Base-by-base conservation (phyloP, 2,797 vertebrate species). In the Chrosomus eos region DNA sequence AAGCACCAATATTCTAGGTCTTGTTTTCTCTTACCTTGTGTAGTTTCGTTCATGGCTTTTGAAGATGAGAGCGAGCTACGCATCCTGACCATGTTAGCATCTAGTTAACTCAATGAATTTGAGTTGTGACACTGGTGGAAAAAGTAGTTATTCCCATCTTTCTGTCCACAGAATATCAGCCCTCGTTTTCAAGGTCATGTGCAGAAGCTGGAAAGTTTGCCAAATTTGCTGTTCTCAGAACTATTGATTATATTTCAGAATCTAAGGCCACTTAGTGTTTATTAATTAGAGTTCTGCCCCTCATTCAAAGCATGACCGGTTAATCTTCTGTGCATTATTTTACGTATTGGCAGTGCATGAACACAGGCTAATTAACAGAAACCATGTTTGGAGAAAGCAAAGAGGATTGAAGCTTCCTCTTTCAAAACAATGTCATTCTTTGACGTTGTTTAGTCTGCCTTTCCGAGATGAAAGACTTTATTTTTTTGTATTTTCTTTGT, bases 241-340 rank as follows among this genome's bases (percentile, higher is more conserved):
- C 53, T 68, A 83, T 84, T 67, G 76, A 80, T 83, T 74, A 62
- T 80, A 74, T 60, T 86, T 33, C 19, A 72, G 66, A 53, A 76
- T 70, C 21, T 36, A 33, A 19, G 48, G 66, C 13, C 7, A 3
- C 48, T 86, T 79, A 83, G 48, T 7, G 9, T 55, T 74, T 83
- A 79, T 80, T 80, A 75, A 84, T 87, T 84, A 75, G 68, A 83
- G 67, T 23, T 43, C 53, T 71, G 38, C 8, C 36, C 38, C 60
- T 75, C 71, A 55, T 80, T 84, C 84, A 36, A 80, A 73, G 77
- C 77, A 53, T 64, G 45, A 67, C 60, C 58, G 81, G 58, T 64
- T 80, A 84, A 84, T 68, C 81, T 45, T 55, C 16, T n/a, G 23
- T 82, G 55, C 62, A n/a, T 26, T 83, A 70, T 80, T 87, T 82